Base-by-base conservation (phyloP, 2,888 invertebrate genomes). In the Agonopterix alstromeriana region DNA sequence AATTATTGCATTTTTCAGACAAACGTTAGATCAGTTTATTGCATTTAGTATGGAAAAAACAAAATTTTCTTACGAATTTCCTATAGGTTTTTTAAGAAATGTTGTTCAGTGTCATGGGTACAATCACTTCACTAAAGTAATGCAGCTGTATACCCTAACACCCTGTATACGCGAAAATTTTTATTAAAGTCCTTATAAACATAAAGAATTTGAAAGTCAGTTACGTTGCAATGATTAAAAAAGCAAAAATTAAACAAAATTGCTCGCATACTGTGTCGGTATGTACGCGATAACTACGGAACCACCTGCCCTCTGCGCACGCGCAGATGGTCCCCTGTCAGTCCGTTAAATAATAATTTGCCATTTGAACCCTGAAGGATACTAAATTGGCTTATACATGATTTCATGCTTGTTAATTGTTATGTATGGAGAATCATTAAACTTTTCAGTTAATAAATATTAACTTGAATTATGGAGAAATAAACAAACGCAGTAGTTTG, bases 321-420 rank as follows among this genome's bases (percentile, higher is more conserved):
- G 46, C 52, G 66, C 66, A 67, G 65, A 65, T 65, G 65, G 58
- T 48, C 17, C 27, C 41, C 48, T 55, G 51, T 46, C 51, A 48
- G 51, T 48, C 48, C 48, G 51, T 54, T 57, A 60, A 55, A 56
- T 57, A 62, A 59, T 56, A 60, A 54, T 53, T 58, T 61, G 63
- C 65, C 61, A 60, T 62, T 64, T 65, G 60, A 65, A 64, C 64
- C 57, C 47, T 56, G 52, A 56, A 55, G 53, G 52, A 55, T 58
- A 48, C 43, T 48, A 51, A 48, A 44, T 51, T 51, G 46, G 51
- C 35, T 36, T 43, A 48, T 46, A 48, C 46, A 51, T 46, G 51
- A 51, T 48, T 51, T 51, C 48, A 48, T 46, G 48, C 48, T 10
- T 41, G 45, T 48, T 48, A 43, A 51, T 48, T 51, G 44, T 43